Base-by-base conservation (phyloP, 23 tunicate species). In the Halocynthia roretzi region DNA sequence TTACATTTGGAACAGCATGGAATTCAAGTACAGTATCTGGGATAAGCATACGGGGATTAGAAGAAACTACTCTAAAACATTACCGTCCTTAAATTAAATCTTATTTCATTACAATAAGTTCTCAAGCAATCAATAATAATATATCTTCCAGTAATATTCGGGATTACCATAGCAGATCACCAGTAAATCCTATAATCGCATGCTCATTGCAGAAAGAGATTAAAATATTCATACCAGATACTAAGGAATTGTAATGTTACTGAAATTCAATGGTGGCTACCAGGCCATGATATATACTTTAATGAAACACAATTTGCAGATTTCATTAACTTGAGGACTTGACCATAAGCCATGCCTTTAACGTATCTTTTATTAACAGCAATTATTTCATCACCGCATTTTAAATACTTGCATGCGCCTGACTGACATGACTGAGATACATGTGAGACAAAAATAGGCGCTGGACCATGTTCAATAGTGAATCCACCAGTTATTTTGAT, bases 231-330 rank as follows among this genome's bases (percentile, higher is more conserved):
- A 31, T 31, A 31, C 44, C 44, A 31, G 44, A 31, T 31, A 31
- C 2, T 31, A 31, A 31, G 44, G 44, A 31, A 31, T 31, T 31
- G 44, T 31, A 31, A 31, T 31, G 22, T 67, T n/a, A 67, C 14
- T 44, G 18, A 5, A 44, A 18, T 23, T 80, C 62, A 87, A 58
- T 87, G 93, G 0, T 82, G 80, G 71, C 93, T 87, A 19, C 93
- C 93, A 51, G 93, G 93, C 93, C 93, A 87, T 12, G 93, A 87
- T 72, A 87, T 80, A 17, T 82, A 62, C 17, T 50, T 86, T 14
- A 86, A 21, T 8, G 56, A 15, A 7, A 76, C 72, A 0, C 66
- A 52, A 66, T 73, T 81, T 11, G 82, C 70, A 18, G 82, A 54
- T 14, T 19, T 51, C 49, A 76, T 83, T 7, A 83, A 61, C 23